Evolutionary conservation across 2,888 invertebrate species (phyloP).

Genomic region (Lamproptera curius): DNA sequence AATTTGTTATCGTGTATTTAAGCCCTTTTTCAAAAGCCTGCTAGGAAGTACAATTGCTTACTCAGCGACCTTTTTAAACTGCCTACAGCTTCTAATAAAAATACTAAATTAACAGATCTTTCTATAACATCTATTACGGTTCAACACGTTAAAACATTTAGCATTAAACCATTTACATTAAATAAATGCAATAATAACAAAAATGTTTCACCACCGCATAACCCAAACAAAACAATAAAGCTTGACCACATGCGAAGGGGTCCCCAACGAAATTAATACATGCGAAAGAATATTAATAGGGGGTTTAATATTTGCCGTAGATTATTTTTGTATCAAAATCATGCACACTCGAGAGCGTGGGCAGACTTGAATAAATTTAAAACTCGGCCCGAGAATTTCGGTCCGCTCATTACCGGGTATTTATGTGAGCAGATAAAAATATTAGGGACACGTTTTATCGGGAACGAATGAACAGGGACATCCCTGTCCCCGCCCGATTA

Average conservation of each 20-base stretch:
- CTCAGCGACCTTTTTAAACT: too few relatives aligned
- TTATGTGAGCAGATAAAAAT: constrained; percentile 77
- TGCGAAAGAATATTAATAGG: constrained; percentile 49
- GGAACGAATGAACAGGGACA: constrained; percentile 64
- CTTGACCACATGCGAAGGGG: constrained; percentile 19
- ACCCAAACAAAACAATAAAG: constrained; percentile 19
- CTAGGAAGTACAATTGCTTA: too few relatives aligned
- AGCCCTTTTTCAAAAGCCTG: too few relatives aligned
- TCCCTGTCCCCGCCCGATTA: constrained; percentile 28
- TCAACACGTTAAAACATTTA: too few relatives aligned
- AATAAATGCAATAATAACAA: too few relatives aligned
- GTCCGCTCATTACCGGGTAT: constrained; percentile 72
- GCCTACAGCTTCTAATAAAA: too few relatives aligned
- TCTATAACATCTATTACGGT: too few relatives aligned
- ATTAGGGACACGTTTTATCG: constrained; percentile 76
- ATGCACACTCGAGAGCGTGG: constrained; percentile 69
- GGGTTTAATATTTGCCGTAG: constrained; percentile 60
- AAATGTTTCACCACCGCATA: constrained; percentile 11
- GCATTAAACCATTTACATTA: too few relatives aligned
- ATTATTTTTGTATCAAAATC: constrained; percentile 76
- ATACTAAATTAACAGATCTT: too few relatives aligned
- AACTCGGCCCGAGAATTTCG: constrained; percentile 65
- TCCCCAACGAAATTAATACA: constrained; percentile 24
- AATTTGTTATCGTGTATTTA: too few relatives aligned
- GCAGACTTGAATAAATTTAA: constrained; percentile 72